A percentile compares a stretch with the other conserved stretches of the same genome.
Conservation (phyloP, 1,140 invertebrate genomes). For the Drosophila fuyamai region DNA sequence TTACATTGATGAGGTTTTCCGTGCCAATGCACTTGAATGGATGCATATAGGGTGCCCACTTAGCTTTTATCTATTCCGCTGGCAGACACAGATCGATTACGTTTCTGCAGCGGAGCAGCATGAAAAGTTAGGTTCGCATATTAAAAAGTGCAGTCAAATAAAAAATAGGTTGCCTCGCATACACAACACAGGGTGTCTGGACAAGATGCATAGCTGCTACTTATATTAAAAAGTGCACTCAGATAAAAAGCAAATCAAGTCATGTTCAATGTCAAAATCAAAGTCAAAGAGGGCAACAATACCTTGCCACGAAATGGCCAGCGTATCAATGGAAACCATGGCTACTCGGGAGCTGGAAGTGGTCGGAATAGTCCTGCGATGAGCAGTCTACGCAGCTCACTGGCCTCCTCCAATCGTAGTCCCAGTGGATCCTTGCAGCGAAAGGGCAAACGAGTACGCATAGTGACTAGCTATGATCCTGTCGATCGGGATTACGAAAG, state of each 20-base stretch:
- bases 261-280: constrained; percentile 85
- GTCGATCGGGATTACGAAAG: constrained; percentile 63
- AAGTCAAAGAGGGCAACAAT: constrained; percentile 84
- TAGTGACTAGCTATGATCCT: constrained; percentile 78
- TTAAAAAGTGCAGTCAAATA: constrained; percentile 60
- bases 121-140: constrained; percentile 35
- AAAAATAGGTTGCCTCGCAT: constrained; percentile 29
- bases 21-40: constrained; percentile 33
- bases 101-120: constrained; percentile 1
- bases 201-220: constrained; percentile 39
- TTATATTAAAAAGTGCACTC: constrained; percentile 69
- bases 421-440: constrained; percentile 70
- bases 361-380: constrained; percentile 78
- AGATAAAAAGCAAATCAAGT: constrained; percentile 55
- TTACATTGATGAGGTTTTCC: constrained; percentile 46
- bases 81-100: constrained; percentile 17
- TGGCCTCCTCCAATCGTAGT: constrained; percentile 76
- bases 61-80: constrained; percentile 7
- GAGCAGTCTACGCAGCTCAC: constrained; percentile 75
- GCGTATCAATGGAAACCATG: constrained; percentile 46
- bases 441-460: constrained; percentile 79
- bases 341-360: constrained; percentile 40
- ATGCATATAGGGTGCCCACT: constrained; percentile 4
- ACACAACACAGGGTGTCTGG: constrained; percentile 28
- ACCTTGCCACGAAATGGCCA: constrained; percentile 74